Base-by-base conservation (phyloP, 1,140 invertebrate genomes). In the Bombus waltoni region DNA sequence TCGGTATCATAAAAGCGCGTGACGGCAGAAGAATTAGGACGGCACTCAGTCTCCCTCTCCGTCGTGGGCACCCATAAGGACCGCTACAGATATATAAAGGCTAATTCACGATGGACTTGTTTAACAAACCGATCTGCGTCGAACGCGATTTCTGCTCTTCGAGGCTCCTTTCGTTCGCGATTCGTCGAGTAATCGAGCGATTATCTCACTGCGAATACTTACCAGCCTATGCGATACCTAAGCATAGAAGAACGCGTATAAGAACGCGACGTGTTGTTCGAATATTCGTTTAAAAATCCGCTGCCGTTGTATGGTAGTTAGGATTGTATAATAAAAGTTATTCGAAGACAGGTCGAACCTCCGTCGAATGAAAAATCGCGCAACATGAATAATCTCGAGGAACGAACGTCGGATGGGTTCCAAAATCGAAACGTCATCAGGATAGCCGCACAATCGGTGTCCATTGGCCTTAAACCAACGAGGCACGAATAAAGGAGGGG, bases 11-110 rank as follows among this genome's bases (percentile, higher is more conserved):
- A 93, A 93, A 93, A 93, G 89, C 89, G 91, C 92, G 91, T 93
- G 92, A 92, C 91, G 92, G 91, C 90, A 91, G 91, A 93, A 92
- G 91, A 93, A 93, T 92, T 92, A 93, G 91, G 92, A 93, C 89
- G 88, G 89, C 82, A 90, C 87, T 86, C 83, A 71, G 87, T 83
- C 78, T 75, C 81, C 77, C 78, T 81, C 75, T 82, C 47, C 83
- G 42, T 78, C 57, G 70, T 81, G 79, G 72, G 84, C 81, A 84
- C 74, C 74, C 65, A 86, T 77, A 71, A 77, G 84, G 74, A 81
- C 76, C 68, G 68, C 85, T 87, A 81, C 47, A 71, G 76, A 89
- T 83, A 87, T 86, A 87, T 89, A 90, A 90, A 89, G 89, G 89
- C 65, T 70, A 85, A 81, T 84, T 82, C 88, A 89, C 88, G 81